These are phyloP conservation scores for Cotesia congregata DNA, from an alignment of 2,888 invertebrate genomes.

Conservation along the genomic window DNA sequence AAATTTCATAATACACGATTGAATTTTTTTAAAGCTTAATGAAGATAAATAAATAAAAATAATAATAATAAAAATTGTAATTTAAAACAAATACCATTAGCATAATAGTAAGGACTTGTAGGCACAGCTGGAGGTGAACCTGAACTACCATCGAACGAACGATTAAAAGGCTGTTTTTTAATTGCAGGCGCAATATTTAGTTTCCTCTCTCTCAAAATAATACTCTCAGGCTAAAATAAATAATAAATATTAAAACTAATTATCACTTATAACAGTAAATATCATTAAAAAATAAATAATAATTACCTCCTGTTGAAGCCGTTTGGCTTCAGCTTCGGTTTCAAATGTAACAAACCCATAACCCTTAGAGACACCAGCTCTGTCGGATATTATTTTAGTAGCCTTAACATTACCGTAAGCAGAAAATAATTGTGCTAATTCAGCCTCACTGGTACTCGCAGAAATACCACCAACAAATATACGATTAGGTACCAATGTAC, in stretches of 20 bases:
- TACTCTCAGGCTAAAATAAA: constrained; percentile 77
- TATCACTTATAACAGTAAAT: background rate
- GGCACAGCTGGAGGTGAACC: constrained; percentile 73
- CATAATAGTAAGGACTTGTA: constrained; percentile 71
- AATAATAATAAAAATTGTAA: background rate
- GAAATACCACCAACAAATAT: constrained; percentile 98
- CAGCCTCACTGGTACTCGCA: constrained; percentile 92
- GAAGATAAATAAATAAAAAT: background rate
- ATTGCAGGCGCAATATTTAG: constrained; percentile 90
- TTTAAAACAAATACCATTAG: constrained; percentile 67
- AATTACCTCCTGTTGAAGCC: constrained; percentile 78
- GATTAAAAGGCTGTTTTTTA: constrained; percentile 80
- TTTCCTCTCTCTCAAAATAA: constrained; percentile 84
- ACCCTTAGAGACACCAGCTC: constrained; percentile 95
- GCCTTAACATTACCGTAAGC: constrained; percentile 90
- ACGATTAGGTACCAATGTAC: constrained; percentile 92
- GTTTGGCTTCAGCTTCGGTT: constrained; percentile 87
- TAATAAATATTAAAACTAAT: background rate
- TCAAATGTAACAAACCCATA: constrained; percentile 92
- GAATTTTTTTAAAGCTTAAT: background rate
- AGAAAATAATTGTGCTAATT: constrained; percentile 92
- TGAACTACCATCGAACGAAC: constrained; percentile 72
- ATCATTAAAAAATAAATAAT: background rate
- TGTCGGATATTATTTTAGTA: constrained; percentile 94
- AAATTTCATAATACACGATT: background rate